These are phyloP conservation scores for Mobula hypostoma DNA, from an alignment of 2,113 vertebrate species.

Conservation along the genomic window DNA sequence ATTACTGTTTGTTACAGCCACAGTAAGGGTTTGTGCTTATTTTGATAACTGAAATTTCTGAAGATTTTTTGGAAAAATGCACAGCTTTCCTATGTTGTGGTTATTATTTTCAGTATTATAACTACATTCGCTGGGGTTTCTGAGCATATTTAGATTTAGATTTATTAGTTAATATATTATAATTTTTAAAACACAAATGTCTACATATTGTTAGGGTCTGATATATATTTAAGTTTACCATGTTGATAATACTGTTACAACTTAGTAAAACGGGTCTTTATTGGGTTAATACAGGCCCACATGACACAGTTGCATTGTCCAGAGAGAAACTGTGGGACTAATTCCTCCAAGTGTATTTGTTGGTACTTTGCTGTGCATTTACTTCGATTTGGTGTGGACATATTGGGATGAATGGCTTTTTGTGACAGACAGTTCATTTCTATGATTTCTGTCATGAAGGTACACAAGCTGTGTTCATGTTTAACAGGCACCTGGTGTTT, in stretches of 20 bases:
- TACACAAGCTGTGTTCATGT: not conserved
- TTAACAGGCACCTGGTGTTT: not conserved
- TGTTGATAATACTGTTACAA: slow-evolving; percentile 29
- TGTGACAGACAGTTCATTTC: too few species aligned
- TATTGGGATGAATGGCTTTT: too few species aligned
- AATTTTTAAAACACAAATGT: slow-evolving; percentile 29
- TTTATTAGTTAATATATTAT: slow-evolving; percentile 33
- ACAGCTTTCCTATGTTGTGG: slow-evolving; percentile 9
- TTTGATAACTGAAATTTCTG: not conserved
- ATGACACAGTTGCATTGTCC: not conserved
- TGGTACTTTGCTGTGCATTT: not conserved
- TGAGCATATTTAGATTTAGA: slow-evolving; percentile 29
- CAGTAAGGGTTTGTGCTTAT: not conserved
- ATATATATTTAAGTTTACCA: slow-evolving; percentile 7
- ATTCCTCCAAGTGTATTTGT: not conserved
- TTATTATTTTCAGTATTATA: slow-evolving; percentile 30
- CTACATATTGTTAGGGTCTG: slow-evolving; percentile 10
- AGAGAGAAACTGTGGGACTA: not conserved
- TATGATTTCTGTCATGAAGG: not conserved
- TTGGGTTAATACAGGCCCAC: not conserved
- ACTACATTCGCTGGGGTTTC: slow-evolving; percentile 13
- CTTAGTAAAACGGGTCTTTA: slow-evolving; percentile 1
- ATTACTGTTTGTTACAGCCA: slow-evolving; percentile 10
- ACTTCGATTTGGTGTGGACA: too few species aligned
- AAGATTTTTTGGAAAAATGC: slow-evolving; percentile 26